phyloP scores from a whole-genome alignment of 2,888 invertebrate genomes.

The Drosophila leonis region DNA sequence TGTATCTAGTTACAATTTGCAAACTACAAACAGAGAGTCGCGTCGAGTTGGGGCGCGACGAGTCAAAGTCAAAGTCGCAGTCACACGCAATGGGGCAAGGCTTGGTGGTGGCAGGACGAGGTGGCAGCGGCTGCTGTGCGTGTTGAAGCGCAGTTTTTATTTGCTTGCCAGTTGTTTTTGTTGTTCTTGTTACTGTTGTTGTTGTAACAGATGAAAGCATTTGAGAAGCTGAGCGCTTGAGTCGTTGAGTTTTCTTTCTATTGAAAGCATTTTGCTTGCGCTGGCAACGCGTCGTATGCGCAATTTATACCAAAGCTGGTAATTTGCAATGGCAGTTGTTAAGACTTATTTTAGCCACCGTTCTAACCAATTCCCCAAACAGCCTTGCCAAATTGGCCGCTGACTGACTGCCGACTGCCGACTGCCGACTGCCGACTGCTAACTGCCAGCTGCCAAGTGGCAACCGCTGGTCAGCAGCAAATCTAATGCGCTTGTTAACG shows the following conservation, averaged over 20 bases:
- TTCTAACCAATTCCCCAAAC: constrained; percentile 73
- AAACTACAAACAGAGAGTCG: constrained; percentile 75
- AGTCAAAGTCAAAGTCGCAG: constrained; percentile 58
- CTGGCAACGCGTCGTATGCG: constrained; percentile 64
- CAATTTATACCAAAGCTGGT: constrained; percentile 67
- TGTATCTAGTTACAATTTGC: constrained; percentile 81
- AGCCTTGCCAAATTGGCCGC: constrained; percentile 78
- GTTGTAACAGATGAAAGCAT: constrained; percentile 51
- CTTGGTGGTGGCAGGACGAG: constrained; percentile 28
- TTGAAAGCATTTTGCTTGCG: constrained; percentile 44
- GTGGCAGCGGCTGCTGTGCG: constrained; percentile 63
- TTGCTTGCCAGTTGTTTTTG: constrained; percentile 39
- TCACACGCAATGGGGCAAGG: constrained; percentile 47
- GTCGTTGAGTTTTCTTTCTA: constrained; percentile 21
- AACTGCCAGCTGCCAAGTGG: constrained; percentile 8
- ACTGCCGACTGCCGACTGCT: constrained; percentile 27
- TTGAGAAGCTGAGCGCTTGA: constrained; percentile 33
- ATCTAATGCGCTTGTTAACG: constrained; percentile 81
- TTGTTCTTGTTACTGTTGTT: constrained; percentile 34
- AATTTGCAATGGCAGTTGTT: constrained; percentile 76
- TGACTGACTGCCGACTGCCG: constrained; percentile 55
- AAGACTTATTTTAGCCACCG: constrained; percentile 62
- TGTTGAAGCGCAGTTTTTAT: constrained; percentile 79
- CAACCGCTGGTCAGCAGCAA: constrained; percentile 52
- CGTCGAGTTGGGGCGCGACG: constrained; percentile 36